Conservation (phyloP, 1,140 invertebrate species). For the Bombus sibiricus region DNA sequence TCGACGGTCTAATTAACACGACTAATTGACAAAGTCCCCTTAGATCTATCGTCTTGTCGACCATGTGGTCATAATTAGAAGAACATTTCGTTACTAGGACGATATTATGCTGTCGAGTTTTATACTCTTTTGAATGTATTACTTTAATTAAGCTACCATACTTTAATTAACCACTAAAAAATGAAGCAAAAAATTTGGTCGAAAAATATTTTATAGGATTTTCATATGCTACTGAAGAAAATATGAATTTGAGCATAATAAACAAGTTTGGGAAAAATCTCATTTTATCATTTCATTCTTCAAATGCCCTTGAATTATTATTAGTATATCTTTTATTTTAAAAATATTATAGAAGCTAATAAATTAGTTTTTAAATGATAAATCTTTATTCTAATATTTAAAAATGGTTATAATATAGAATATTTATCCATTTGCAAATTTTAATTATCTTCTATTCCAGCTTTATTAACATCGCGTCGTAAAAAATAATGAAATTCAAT, state of each 20-base stretch:
- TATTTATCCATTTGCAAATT: no score
- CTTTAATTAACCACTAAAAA: background rate
- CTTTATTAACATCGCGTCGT: background rate
- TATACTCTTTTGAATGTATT: background rate
- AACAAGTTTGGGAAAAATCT: background rate
- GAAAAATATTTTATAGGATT: background rate
- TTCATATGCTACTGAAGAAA: background rate
- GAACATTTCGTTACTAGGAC: conserved; percentile 37
- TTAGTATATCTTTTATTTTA: background rate
- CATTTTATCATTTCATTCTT: background rate
- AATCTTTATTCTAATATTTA: no score
- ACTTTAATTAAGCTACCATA: background rate
- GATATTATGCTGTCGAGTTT: conserved; percentile 8
- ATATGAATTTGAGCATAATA: background rate
- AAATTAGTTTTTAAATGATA: background rate
- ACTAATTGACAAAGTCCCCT: conserved; percentile 67
- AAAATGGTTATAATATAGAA: no score
- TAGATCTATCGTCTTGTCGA: conserved; percentile 52
- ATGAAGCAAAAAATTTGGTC: background rate
- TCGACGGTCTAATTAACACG: conserved; percentile 64
- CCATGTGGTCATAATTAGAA: conserved; percentile 51
- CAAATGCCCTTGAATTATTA: no score
- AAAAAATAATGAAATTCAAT: background rate
- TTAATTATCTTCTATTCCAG: no score
- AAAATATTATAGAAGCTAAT: background rate